Evolutionary conservation across 1,140 invertebrate genomes (phyloP), one percentile per base, ranked within the genome.

Genomic region (Caenorhabditis briggsae): DNA sequence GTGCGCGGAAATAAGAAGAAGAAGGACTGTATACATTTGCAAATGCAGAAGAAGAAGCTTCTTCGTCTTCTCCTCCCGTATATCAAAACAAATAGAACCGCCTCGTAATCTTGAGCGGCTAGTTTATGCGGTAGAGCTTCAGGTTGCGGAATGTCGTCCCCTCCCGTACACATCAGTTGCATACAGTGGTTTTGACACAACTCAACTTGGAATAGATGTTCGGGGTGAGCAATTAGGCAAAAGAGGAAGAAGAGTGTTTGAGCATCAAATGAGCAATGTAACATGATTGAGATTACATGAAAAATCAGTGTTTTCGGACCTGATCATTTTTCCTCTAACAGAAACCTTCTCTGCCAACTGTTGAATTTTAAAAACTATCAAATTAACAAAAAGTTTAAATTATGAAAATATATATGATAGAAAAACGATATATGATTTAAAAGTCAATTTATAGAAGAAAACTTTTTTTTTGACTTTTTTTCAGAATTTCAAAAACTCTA

Each of bases 11-110:
- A 33, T 20, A 64, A 41, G 25, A 33, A 14, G 20, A 23, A 11
- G 25, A 64, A 12, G 33, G 46, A 78, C 70, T 78, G 70, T 78
- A 78, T 78, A 78, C 70, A 78, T 78, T 78, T 78, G 70, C 70
- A 78, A 78, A 78, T 78, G 70, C 70, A 53, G 50, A 53, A 53
- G 50, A 33, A 70, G 64, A 70, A 70, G 64, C 64, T 70, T 23
- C 64, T 70, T 70, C 61, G 23, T 64, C 61, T 64, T 58, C n/a
- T 64, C 20, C 46, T 78, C 46, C 41, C 70, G 70, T 50, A 78
- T 78, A 78, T 78, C 70, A 78, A 78, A 78, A 78, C 70, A 78
- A 78, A 78, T 78, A 78, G 46, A 78, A 25, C 56, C 18, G 8
- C 56, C n/a, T 8, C 70, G 70, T 78, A 78, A 78, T 78, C 70